Evolutionary conservation across 2,888 invertebrate genomes (phyloP).

Genomic region (Standfussiana lucernea): DNA sequence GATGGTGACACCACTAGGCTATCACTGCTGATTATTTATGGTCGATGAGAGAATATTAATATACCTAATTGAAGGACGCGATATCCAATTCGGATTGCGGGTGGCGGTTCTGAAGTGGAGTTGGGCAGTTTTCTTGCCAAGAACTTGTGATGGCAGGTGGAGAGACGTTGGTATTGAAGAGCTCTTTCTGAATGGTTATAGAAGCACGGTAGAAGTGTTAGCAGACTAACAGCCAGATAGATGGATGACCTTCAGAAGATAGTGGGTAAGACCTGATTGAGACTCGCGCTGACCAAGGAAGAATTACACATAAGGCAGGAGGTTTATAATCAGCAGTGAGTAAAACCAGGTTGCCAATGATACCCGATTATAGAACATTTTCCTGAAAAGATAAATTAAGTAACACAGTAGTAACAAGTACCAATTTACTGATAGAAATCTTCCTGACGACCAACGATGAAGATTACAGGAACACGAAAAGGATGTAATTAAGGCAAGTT

Average conservation of each 20-base stretch:
- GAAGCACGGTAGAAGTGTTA: neutral
- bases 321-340: neutral
- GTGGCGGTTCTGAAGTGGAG: too few species aligned
- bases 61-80: neutral
- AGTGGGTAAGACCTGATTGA: neutral
- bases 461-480: conserved; percentile 39
- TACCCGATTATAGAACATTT: conserved; percentile 1
- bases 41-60: neutral
- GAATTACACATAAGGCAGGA: neutral
- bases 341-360: neutral
- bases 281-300: neutral
- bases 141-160: neutral
- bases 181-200: neutral
- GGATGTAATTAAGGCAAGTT: conserved; percentile 40
- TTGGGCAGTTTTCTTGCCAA: neutral
- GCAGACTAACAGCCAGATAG: neutral
- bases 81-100: neutral
- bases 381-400: neutral
- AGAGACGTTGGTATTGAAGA: neutral
- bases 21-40: neutral
- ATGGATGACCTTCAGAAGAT: neutral
- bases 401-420: conserved; percentile 23
- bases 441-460: conserved; percentile 22
- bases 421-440: conserved; percentile 56
- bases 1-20: neutral